Percentiles rank a stretch among this genome's conserved stretches.
Evolutionary conservation across 2,888 invertebrate genomes (phyloP).

Genomic region (Altica lythri): DNA sequence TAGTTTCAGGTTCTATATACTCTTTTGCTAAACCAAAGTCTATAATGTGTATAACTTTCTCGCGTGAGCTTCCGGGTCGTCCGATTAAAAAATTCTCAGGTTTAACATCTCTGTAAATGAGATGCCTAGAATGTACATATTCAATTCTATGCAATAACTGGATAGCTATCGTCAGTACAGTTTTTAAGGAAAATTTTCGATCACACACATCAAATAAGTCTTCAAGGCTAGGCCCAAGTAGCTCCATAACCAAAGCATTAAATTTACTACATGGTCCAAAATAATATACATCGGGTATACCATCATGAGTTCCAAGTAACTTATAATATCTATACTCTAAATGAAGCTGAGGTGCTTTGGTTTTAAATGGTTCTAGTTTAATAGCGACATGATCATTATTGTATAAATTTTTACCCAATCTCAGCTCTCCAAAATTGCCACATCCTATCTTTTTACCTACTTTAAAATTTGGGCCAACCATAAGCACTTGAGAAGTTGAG

Average conservation of each 20-base stretch:
- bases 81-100: slow-evolving; percentile 99
- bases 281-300: slow-evolving; percentile 73
- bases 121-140: slow-evolving; percentile 97
- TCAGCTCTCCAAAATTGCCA: slow-evolving; percentile 98
- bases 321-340: slow-evolving; percentile 99
- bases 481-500: slow-evolving; percentile 85
- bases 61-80: slow-evolving; percentile 93
- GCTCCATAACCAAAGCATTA: slow-evolving; percentile 74
- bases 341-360: slow-evolving; percentile 98
- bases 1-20: slow-evolving; percentile 95
- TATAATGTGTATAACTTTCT: slow-evolving; percentile 99
- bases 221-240: slow-evolving; percentile 72
- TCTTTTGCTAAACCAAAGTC: slow-evolving; percentile 69
- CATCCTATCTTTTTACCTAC: slow-evolving; percentile 99
- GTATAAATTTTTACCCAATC: slow-evolving; percentile 99
- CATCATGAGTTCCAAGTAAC: slow-evolving; percentile 91
- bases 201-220: slow-evolving; percentile 74
- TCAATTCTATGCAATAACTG: slow-evolving; percentile 92
- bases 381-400: slow-evolving; percentile 99
- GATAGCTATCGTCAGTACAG: slow-evolving; percentile 66
- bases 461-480: slow-evolving; percentile 99
- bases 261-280: slow-evolving; percentile 75
- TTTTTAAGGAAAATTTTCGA: slow-evolving; percentile 62
- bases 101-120: slow-evolving; percentile 99
- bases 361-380: slow-evolving; percentile 99